These are phyloP conservation scores for Hoplodrina ambigua DNA, from an alignment of 2,888 invertebrate species.

Conservation along the genomic window DNA sequence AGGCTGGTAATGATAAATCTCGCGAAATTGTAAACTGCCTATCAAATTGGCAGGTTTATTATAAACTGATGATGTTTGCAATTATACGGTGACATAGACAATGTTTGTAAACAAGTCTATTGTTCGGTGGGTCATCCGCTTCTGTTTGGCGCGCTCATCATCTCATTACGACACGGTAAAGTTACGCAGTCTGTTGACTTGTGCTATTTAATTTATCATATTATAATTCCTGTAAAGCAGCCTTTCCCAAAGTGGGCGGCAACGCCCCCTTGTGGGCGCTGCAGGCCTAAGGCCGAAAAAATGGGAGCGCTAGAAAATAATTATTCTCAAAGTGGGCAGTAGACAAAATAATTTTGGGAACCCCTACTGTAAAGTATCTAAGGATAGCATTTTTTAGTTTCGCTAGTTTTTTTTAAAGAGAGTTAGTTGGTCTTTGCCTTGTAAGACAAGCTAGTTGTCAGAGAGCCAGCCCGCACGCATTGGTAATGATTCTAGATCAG, in stretches of 20 bases:
- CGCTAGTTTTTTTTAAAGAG: too few relatives aligned
- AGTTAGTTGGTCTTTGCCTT: neutral
- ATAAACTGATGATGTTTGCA: too few relatives aligned
- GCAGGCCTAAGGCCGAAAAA: too few relatives aligned
- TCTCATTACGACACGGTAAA: conserved; percentile 33
- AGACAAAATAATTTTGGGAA: too few relatives aligned
- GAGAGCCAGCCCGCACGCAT: neutral
- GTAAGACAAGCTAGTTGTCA: too few relatives aligned
- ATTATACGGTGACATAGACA: neutral
- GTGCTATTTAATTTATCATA: conserved; percentile 22
- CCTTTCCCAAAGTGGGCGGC: too few relatives aligned
- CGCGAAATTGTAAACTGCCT: too few relatives aligned
- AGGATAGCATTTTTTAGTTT: neutral
- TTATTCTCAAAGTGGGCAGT: too few relatives aligned
- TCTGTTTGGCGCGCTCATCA: conserved; percentile 6
- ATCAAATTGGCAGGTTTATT: too few relatives aligned
- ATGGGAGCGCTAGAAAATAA: too few relatives aligned
- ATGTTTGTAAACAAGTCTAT: conserved; percentile 46
- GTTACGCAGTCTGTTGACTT: conserved; percentile 20
- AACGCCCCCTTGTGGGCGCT: too few relatives aligned
- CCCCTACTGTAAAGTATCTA: conserved; percentile 13
- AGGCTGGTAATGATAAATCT: too few relatives aligned
- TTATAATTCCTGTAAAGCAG: conserved; percentile 23
- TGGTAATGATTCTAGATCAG: neutral
- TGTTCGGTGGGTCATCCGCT: conserved; percentile 30